phyloP scores from a whole-genome alignment of 2,888 invertebrate species.

The Rotaria magnacalcarata region DNA sequence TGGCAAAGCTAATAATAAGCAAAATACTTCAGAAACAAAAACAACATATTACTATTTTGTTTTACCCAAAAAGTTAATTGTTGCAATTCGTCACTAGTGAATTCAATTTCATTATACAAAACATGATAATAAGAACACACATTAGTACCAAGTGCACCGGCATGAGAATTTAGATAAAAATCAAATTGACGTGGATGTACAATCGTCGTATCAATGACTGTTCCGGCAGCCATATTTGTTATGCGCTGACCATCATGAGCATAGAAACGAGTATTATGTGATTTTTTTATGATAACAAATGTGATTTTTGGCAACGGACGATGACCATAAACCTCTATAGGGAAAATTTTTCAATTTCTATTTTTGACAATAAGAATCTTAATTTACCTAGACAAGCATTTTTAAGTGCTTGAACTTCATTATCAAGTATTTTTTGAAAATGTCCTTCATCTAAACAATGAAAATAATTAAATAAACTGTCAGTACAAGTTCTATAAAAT shows the following conservation, averaged over 20 bases:
- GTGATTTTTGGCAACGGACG: constrained; percentile 20
- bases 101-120: constrained; percentile 37
- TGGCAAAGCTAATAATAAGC: background rate
- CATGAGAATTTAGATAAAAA: constrained; percentile 33
- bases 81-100: constrained; percentile 33
- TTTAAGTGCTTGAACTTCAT: constrained; percentile 35
- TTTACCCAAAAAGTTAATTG: constrained; percentile 24
- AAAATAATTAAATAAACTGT: background rate
- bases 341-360: background rate
- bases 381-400: constrained; percentile 10
- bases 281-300: constrained; percentile 33
- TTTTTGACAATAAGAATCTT: no score
- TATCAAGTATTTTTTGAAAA: constrained; percentile 22
- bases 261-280: constrained; percentile 15
- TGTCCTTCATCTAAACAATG: constrained; percentile 22
- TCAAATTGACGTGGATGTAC: constrained; percentile 36
- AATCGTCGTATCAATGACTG: constrained; percentile 26
- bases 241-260: background rate
- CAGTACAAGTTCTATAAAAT: no score
- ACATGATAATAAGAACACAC: constrained; percentile 20
- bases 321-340: background rate
- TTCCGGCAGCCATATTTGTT: background rate
- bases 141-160: constrained; percentile 1
- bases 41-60: background rate
- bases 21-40: background rate